Conservation (phyloP, 2,113 vertebrate genomes). For the Athene cunicularia region DNA sequence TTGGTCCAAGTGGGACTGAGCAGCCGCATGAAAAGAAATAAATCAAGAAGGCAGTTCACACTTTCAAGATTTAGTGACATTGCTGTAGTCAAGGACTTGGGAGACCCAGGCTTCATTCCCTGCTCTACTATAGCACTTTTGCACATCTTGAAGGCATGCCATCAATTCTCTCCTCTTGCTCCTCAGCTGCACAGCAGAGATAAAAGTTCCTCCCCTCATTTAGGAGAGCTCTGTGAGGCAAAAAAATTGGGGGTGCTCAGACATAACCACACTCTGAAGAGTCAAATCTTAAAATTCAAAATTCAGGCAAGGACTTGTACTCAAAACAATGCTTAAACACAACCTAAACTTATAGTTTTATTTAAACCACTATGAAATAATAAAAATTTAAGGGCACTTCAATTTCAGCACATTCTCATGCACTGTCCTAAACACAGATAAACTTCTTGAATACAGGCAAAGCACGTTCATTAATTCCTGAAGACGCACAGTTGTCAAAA, state of each 20-base stretch:
- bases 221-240: not conserved
- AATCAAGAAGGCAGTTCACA: not conserved
- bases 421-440: not conserved
- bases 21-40: not conserved
- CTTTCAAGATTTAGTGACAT: not conserved
- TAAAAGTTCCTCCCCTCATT: slow-evolving; percentile 21
- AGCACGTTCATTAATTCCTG: not conserved
- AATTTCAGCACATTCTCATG: not conserved
- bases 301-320: not conserved
- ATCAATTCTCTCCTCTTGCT: not conserved
- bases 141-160: not conserved
- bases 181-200: slow-evolving; percentile 18
- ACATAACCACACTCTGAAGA: not conserved
- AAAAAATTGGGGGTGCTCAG: not conserved
- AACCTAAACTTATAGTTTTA: not conserved
- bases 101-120: not conserved
- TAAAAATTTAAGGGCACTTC: not conserved
- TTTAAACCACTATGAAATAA: not conserved
- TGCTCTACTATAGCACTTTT: not conserved
- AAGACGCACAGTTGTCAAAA: not conserved
- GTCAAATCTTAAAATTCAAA: not conserved
- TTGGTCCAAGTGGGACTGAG: not conserved
- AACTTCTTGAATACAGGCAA: not conserved
- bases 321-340: not conserved
- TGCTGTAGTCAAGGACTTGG: not conserved